Conservation (phyloP, 2,888 invertebrate species). For the Tribolium freemani region DNA sequence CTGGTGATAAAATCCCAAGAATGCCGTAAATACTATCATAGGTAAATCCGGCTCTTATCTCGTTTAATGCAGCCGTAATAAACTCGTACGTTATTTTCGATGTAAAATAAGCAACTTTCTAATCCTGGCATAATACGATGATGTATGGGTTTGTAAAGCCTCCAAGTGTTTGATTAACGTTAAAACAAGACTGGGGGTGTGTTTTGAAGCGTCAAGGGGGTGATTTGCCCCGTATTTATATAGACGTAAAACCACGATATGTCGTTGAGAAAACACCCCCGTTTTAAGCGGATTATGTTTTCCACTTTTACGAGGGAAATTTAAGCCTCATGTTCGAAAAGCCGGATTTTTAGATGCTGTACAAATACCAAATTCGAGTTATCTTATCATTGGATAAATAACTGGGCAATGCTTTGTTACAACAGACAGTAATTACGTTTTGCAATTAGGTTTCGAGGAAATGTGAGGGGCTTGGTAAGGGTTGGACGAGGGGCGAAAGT, state of each 20-base stretch:
- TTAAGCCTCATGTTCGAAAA: neutral
- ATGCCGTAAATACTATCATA: neutral
- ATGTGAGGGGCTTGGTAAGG: neutral
- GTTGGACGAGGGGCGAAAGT: neutral
- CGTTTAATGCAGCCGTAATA: neutral
- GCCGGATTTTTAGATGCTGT: neutral
- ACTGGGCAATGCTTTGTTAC: neutral
- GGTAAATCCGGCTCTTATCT: neutral
- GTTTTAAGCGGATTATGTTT: slow-evolving; percentile 18
- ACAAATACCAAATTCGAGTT: neutral
- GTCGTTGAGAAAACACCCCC: slow-evolving; percentile 8
- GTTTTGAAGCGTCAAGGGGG: slow-evolving; percentile 14
- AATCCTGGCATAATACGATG: slow-evolving; percentile 20
- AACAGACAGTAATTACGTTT: neutral
- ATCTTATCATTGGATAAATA: slow-evolving; percentile 16
- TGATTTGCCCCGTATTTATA: slow-evolving; percentile 13
- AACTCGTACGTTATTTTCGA: slow-evolving; percentile 23
- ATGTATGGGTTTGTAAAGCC: slow-evolving; percentile 32
- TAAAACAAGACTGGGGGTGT: slow-evolving; percentile 30
- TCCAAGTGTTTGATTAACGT: slow-evolving; percentile 34
- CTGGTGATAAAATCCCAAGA: no score
- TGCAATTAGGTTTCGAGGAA: slow-evolving; percentile 1
- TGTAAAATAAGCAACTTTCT: slow-evolving; percentile 29
- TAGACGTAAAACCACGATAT: slow-evolving; percentile 19
- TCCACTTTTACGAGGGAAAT: neutral